Conservation (phyloP, 2,113 vertebrate genomes). For the Pterocles burchelli region DNA sequence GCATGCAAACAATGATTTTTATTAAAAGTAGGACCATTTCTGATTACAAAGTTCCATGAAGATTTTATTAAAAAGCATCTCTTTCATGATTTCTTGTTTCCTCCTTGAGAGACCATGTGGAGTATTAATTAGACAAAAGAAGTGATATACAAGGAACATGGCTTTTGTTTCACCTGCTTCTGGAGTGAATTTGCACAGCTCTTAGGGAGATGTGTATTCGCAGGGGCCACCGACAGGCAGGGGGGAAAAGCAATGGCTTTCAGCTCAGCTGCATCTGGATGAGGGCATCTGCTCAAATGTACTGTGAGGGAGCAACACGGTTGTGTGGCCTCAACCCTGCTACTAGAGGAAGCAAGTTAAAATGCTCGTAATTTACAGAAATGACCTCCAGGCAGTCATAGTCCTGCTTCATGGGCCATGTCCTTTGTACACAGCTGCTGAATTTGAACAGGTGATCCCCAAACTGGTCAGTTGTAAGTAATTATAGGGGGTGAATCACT, state of each 20-base stretch:
- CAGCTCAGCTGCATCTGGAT: neutral
- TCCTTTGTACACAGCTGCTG: neutral
- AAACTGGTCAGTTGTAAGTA: neutral
- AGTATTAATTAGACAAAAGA: neutral
- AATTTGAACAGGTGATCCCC: neutral
- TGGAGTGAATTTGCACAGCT: neutral
- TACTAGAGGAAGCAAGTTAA: neutral
- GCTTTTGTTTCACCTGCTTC: neutral
- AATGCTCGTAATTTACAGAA: neutral
- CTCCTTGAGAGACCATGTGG: neutral
- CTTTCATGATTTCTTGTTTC: neutral
- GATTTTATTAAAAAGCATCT: neutral
- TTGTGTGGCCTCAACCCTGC: neutral
- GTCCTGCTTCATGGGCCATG: fast-evolving
- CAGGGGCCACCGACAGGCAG: neutral
- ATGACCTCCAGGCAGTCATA: neutral
- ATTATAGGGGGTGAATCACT: neutral
- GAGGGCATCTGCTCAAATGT: neutral
- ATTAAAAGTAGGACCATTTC: neutral
- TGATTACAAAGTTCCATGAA: neutral
- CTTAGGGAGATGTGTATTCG: fast-evolving
- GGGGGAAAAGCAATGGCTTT: neutral
- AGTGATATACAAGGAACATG: neutral
- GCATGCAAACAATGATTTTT: neutral
- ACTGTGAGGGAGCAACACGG: neutral